Conservation (phyloP, 1,140 invertebrate genomes). For the Trypoxylus dichotomus region DNA sequence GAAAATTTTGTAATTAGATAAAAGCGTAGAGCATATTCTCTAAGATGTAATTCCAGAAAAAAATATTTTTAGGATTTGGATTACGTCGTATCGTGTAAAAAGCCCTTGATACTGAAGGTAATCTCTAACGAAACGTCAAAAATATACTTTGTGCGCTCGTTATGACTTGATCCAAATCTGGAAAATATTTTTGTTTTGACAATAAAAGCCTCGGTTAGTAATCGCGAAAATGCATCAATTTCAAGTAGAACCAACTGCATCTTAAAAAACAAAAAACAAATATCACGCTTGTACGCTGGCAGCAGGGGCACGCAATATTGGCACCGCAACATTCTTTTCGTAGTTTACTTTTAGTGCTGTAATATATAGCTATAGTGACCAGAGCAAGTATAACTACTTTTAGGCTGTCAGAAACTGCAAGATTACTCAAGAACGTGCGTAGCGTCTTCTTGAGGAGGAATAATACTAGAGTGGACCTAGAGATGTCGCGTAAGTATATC, state of each 20-base stretch:
- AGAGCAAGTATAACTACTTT: constrained; percentile 48
- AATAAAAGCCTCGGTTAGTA: no score
- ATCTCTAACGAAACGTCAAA: no score
- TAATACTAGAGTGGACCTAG: constrained; percentile 72
- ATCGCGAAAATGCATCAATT: no score
- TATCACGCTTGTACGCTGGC: neutral
- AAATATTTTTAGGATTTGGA: no score
- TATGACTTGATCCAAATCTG: no score
- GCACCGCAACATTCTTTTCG: neutral
- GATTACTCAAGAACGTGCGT: constrained; percentile 88
- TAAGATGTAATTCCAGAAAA: no score
- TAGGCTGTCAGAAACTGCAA: constrained; percentile 94
- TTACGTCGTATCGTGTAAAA: no score
- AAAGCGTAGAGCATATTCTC: no score
- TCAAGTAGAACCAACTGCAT: neutral
- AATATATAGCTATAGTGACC: constrained; percentile 27
- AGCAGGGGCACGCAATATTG: neutral
- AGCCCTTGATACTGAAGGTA: no score
- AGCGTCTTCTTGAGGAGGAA: constrained; percentile 85
- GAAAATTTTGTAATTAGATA: no score
- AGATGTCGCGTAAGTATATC: constrained; percentile 85
- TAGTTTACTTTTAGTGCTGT: neutral
- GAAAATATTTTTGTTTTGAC: no score
- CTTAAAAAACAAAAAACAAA: neutral
- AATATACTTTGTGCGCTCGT: no score